Base-by-base conservation (phyloP, 2,797 vertebrate species). In the Schizothorax lantsangensis region DNA sequence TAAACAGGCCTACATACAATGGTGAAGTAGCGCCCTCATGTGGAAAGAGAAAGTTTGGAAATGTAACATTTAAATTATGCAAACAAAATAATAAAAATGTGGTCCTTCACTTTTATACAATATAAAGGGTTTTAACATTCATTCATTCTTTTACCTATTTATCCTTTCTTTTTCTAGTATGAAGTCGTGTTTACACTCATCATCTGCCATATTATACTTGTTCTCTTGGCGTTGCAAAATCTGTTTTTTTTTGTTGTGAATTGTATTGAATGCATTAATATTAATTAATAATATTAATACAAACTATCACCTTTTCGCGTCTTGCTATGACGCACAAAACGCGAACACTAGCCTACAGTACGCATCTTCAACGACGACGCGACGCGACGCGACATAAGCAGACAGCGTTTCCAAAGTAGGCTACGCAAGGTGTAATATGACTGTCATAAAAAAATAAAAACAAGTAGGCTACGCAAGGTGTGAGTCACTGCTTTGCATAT, bases 1-100 rank as follows among this genome's bases (percentile, higher is more conserved):
- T 49, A 21, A 72, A 57, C n/a, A 26, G 7, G 7, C 33, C 21
- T 69, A 23, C 43, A 52, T 43, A 62, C 33, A 62, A 47, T 43
- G 19, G 33, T 30, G 30, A 71, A 52, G 83, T 54, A 26, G 80
- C 52, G 81, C 86, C 84, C 54, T 88, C 84, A 5, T 19, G 80
- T 77, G 88, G 84, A 88, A 45, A 57, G 5, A 4, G 54, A 64
- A 49, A 12, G 23, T 19, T 47, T 49, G 6, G 19, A 72, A 83
- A 26, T 38, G 40, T 43, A 49, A 12, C 19, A 2, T 6, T n/a
- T 71, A 23, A 23, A 75, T 73, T 3, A 45, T 33, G 8, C 17
- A 47, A 62, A 19, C 14, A 79, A n/a, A 49, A 54, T 11, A 52
- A 72, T 47, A 9, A 9, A 49, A 52, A 52, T 21, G 10, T 23